Conservation (phyloP, 2,888 invertebrate genomes). For the Caenorhabditis afra region DNA sequence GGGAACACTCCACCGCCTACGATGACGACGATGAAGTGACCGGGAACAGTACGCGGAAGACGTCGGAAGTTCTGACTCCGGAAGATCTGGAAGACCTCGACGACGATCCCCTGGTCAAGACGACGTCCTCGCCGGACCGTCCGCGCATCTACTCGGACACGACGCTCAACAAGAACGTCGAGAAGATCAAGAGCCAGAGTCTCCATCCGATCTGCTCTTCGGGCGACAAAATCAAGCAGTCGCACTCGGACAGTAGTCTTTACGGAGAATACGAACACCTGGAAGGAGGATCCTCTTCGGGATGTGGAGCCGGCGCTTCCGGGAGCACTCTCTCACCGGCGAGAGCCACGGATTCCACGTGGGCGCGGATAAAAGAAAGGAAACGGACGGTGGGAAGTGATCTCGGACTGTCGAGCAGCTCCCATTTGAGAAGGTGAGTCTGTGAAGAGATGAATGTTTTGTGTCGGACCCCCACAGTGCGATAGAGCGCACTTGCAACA, state of each 20-base stretch:
- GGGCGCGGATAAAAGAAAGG: constrained; percentile 48
- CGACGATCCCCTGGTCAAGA: background rate
- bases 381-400: constrained; percentile 60
- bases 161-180: constrained; percentile 31
- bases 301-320: constrained; percentile 28
- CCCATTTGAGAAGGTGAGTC: constrained; percentile 42
- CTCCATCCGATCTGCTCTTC: constrained; percentile 46
- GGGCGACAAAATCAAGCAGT: constrained; percentile 64
- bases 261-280: constrained; percentile 65
- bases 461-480: no score
- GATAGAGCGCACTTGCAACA: no score
- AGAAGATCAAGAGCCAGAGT: constrained; percentile 38
- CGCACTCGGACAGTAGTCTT: constrained; percentile 70
- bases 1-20: constrained; percentile 61
- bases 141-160: constrained; percentile 51
- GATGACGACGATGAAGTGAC: constrained; percentile 30
- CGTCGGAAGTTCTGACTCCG: constrained; percentile 9
- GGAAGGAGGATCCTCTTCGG: constrained; percentile 47
- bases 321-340: constrained; percentile 50
- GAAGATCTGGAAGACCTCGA: background rate
- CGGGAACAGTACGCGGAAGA: constrained; percentile 1
- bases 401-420: constrained; percentile 36
- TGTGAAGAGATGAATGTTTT: background rate
- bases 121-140: constrained; percentile 28
- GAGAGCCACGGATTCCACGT: constrained; percentile 34